Percentiles rank a stretch among this genome's conserved stretches.
Evolutionary conservation across 2,888 invertebrate genomes (phyloP).

Genomic region (Hyposoter didymator): DNA sequence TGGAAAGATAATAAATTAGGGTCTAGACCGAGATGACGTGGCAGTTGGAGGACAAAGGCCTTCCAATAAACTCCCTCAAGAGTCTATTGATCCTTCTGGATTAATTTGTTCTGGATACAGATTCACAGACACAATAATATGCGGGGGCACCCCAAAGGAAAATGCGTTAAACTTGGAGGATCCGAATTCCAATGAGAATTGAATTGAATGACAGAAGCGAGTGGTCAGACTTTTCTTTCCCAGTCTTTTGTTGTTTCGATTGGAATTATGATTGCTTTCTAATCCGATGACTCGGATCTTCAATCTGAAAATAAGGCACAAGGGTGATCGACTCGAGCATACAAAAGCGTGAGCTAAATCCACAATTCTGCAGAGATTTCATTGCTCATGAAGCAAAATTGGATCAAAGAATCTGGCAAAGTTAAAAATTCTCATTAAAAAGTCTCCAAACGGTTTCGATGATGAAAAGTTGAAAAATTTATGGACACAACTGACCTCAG

Average conservation of each 20-base stretch:
- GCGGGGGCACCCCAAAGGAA: background rate
- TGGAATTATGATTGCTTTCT: background rate
- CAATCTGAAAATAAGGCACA: background rate
- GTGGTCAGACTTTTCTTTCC: no score
- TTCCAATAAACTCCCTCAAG: background rate
- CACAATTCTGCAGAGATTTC: background rate
- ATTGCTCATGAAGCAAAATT: background rate
- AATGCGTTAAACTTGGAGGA: background rate
- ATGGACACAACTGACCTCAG: no score
- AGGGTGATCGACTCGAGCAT: background rate
- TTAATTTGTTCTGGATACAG: background rate
- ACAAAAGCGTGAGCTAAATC: no score
- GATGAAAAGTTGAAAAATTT: no score
- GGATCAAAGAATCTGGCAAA: background rate
- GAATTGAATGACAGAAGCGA: background rate
- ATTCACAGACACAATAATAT: background rate
- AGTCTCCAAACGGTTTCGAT: no score
- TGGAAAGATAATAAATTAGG: background rate
- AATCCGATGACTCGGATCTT: background rate
- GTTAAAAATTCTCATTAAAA: no score
- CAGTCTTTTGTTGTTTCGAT: background rate
- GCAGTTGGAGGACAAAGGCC: background rate
- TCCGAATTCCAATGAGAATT: background rate
- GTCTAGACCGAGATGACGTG: background rate
- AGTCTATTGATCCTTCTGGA: background rate